Evolutionary conservation across 2,888 invertebrate species (phyloP).

Genomic region (Dicyrtoma fusca): DNA sequence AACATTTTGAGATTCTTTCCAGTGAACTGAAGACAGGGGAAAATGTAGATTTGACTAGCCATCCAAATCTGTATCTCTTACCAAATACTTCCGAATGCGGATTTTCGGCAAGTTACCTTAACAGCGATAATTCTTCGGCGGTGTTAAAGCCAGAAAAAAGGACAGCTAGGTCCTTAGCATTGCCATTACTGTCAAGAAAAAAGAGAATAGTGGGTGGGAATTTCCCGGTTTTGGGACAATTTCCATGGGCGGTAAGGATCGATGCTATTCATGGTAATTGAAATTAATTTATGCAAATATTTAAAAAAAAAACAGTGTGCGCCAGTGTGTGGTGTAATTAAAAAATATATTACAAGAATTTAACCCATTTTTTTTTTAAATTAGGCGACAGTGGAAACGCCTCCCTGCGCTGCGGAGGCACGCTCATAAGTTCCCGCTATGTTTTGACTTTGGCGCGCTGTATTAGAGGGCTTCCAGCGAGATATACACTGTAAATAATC

Average conservation of each 20-base stretch:
- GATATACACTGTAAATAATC: constrained; percentile 24
- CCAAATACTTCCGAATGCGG: constrained; percentile 32
- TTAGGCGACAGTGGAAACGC: constrained; percentile 30
- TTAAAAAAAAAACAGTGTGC: no score
- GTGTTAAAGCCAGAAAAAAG: background rate
- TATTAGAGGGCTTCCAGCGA: constrained; percentile 60
- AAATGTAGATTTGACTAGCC: background rate
- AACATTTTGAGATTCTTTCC: constrained; percentile 13
- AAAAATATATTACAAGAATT: no score
- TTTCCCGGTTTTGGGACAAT: constrained; percentile 24
- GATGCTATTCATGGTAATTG: constrained; percentile 29
- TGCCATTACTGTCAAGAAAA: background rate
- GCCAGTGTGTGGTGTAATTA: no score
- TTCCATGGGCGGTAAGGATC: constrained; percentile 31
- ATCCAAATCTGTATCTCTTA: constrained; percentile 21
- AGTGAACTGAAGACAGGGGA: constrained; percentile 17
- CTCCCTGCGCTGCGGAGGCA: constrained; percentile 70
- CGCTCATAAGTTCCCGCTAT: constrained; percentile 71
- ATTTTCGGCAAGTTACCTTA: constrained; percentile 19
- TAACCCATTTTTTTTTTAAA: no score
- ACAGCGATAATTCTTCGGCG: background rate
- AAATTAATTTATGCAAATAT: no score
- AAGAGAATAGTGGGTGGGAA: constrained; percentile 30
- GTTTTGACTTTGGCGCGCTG: constrained; percentile 79
- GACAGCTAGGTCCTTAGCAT: no score